Evolutionary conservation across 2,113 vertebrate species (phyloP).

Genomic region (Anthoscopus minutus): DNA sequence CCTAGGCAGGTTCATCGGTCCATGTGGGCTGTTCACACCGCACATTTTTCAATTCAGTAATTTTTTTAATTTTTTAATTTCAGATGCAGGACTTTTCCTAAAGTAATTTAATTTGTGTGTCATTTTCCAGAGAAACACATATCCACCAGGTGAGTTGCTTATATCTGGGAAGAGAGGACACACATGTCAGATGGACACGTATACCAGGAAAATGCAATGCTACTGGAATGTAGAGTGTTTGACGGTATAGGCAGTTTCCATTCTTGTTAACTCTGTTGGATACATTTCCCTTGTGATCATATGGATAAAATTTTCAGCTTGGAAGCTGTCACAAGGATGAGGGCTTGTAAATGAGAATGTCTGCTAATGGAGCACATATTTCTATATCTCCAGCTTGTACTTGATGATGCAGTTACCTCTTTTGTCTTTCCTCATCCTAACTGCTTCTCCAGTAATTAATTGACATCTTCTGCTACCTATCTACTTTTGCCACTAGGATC

Average conservation of each 20-base stretch:
- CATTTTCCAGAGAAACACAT: neutral
- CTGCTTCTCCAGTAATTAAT: neutral
- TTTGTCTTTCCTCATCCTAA: neutral
- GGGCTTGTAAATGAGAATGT: neutral
- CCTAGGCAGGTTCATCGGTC: neutral
- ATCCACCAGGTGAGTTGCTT: neutral
- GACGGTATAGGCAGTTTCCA: neutral
- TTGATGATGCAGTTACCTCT: neutral
- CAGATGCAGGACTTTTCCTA: neutral
- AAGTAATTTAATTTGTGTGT: neutral
- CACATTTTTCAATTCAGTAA: neutral
- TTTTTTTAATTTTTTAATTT: neutral
- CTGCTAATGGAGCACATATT: neutral
- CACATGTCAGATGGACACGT: neutral
- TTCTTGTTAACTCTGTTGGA: neutral
- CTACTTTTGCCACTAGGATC: neutral
- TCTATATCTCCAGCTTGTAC: neutral
- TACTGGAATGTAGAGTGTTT: neutral
- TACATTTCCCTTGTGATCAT: neutral
- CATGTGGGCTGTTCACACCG: neutral
- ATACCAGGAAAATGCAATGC: neutral
- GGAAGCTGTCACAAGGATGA: neutral
- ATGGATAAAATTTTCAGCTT: neutral
- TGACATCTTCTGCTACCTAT: neutral
- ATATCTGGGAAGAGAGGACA: neutral